A percentile compares a stretch with the other conserved stretches of the same genome.
Conservation (phyloP, 2,888 invertebrate species). For the Volucella inanis region DNA sequence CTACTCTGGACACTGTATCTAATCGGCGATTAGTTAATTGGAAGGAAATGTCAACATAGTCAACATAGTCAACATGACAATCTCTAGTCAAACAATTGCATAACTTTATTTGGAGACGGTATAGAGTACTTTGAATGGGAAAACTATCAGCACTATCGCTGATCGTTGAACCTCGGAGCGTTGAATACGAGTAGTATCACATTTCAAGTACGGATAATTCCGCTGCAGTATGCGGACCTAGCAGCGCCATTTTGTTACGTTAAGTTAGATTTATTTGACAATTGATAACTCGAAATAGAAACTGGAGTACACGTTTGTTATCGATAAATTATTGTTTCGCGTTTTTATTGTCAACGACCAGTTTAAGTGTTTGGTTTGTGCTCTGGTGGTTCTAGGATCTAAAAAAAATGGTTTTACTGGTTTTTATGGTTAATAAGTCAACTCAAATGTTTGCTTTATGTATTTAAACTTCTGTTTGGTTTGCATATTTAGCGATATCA, state of each 20-base stretch:
- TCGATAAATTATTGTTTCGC: neutral
- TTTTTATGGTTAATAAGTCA: neutral
- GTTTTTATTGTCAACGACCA: neutral
- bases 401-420: neutral
- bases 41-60: conserved; percentile 2
- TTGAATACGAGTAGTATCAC: neutral
- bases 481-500: conserved; percentile 13
- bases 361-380: neutral
- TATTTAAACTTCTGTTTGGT: neutral
- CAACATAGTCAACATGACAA: conserved; percentile 5
- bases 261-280: conserved; percentile 16
- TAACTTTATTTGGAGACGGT: neutral
- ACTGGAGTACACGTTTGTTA: neutral
- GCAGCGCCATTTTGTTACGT: neutral
- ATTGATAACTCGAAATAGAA: conserved; percentile 29
- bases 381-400: neutral
- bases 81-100: conserved; percentile 14
- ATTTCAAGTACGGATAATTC: conserved; percentile 14
- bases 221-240: neutral
- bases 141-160: neutral
- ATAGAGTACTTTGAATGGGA: neutral
- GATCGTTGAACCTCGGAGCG: conserved; percentile 21
- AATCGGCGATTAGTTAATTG: conserved; percentile 4
- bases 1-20: conserved; percentile 10
- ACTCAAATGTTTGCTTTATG: neutral